phyloP scores from a whole-genome alignment of 2,797 vertebrate genomes.

The Chloroceryle inda region DNA sequence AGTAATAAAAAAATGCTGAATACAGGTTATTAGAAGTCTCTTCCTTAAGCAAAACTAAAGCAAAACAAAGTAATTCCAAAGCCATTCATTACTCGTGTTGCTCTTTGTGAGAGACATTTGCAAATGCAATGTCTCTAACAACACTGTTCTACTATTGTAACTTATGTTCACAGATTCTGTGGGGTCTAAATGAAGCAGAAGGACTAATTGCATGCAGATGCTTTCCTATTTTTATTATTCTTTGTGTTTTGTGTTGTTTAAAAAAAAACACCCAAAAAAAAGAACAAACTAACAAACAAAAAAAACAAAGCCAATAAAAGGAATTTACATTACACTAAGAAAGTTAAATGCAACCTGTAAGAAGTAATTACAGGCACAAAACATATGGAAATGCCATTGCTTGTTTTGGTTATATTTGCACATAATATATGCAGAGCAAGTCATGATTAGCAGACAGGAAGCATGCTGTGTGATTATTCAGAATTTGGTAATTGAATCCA shows the following conservation, averaged over 20 bases:
- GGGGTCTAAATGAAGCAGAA: constrained; percentile 43
- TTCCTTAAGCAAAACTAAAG: constrained; percentile 23
- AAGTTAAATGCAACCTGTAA: constrained; percentile 55
- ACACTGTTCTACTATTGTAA: constrained; percentile 31
- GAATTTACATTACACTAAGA: constrained; percentile 44
- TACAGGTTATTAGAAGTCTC: background rate
- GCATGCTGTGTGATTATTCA: constrained; percentile 44
- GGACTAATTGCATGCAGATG: constrained; percentile 63
- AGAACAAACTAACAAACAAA: no score
- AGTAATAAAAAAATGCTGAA: background rate
- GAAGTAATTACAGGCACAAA: constrained; percentile 52
- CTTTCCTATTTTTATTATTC: constrained; percentile 24
- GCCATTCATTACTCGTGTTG: background rate
- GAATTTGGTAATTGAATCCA: constrained; percentile 72
- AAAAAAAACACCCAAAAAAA: no score
- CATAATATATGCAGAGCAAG: constrained; percentile 47
- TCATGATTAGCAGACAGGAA: constrained; percentile 69
- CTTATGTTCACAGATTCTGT: constrained; percentile 34
- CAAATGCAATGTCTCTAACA: background rate
- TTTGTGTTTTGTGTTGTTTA: background rate
- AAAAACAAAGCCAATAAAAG: constrained; percentile 16
- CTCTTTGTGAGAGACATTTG: background rate
- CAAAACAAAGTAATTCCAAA: constrained; percentile 4
- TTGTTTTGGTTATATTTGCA: constrained; percentile 58
- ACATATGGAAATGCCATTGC: constrained; percentile 57